Conservation (phyloP, 1,140 invertebrate genomes). For the Eumaeus atala region DNA sequence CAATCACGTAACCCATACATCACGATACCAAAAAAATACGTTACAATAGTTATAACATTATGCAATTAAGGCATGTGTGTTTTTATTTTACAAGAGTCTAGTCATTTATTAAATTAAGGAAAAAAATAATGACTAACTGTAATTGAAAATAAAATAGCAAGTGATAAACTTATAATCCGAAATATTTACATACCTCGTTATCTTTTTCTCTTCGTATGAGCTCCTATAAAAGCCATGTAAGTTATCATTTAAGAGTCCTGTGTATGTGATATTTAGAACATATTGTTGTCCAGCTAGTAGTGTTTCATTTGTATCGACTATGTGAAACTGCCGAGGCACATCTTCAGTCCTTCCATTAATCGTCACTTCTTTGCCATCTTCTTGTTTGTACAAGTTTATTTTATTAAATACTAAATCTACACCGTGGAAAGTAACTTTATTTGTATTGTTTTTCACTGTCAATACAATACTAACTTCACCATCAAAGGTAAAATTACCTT, state of each 20-base stretch:
- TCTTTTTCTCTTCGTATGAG: constrained; percentile 82
- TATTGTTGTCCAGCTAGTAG: constrained; percentile 78
- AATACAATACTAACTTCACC: constrained; percentile 83
- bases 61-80: too few relatives aligned
- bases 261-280: constrained; percentile 80
- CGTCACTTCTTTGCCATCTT: constrained; percentile 39
- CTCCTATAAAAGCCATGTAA: constrained; percentile 92
- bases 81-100: too few relatives aligned
- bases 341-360: constrained; percentile 74
- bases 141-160: too few relatives aligned
- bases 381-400: constrained; percentile 61
- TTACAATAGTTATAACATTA: too few relatives aligned
- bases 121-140: too few relatives aligned
- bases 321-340: constrained; percentile 82
- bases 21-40: too few relatives aligned
- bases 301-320: constrained; percentile 77
- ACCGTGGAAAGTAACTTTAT: constrained; percentile 85
- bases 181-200: constrained; percentile 76
- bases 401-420: constrained; percentile 79
- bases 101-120: too few relatives aligned
- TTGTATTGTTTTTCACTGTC: constrained; percentile 78
- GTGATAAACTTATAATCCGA: too few relatives aligned
- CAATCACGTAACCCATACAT: too few relatives aligned
- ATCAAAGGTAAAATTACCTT: constrained; percentile 84
- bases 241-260: constrained; percentile 82